Evolutionary conservation across 2,888 invertebrate genomes (phyloP).

Genomic region (Phania funesta): DNA sequence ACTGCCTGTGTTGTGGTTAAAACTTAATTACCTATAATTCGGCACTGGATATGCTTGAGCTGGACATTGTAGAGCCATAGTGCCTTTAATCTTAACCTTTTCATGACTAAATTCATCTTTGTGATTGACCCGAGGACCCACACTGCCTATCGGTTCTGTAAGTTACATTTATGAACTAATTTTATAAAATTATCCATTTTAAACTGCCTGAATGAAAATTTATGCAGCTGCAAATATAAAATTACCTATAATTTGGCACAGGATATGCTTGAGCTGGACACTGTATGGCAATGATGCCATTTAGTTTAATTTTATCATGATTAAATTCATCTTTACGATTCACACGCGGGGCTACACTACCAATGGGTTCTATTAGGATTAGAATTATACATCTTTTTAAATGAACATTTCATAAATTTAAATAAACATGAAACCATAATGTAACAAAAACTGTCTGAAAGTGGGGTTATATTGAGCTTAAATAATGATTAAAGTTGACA

Average conservation of each 20-base stretch:
- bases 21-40: slow-evolving; percentile 80
- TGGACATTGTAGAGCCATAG: slow-evolving; percentile 85
- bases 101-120: slow-evolving; percentile 80
- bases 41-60: slow-evolving; percentile 87
- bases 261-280: slow-evolving; percentile 89
- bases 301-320: slow-evolving; percentile 75
- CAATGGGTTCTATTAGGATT: slow-evolving; percentile 80
- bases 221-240: not conserved
- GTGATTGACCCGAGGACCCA: slow-evolving; percentile 82
- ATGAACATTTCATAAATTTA: too few relatives aligned
- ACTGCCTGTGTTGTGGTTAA: slow-evolving; percentile 11
- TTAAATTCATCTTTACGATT: slow-evolving; percentile 80
- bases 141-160: slow-evolving; percentile 81
- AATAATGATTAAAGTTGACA: too few relatives aligned
- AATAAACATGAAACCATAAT: too few relatives aligned
- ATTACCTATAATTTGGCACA: slow-evolving; percentile 83
- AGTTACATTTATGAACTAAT: not conserved
- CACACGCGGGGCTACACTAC: slow-evolving; percentile 83
- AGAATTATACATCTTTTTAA: too few relatives aligned
- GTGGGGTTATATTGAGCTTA: too few relatives aligned
- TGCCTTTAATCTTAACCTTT: slow-evolving; percentile 74
- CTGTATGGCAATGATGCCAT: slow-evolving; percentile 82
- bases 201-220: slow-evolving; percentile 61
- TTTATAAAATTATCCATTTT: not conserved
- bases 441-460: slow-evolving; percentile 44